Evolutionary conservation across 2,888 invertebrate species (phyloP), one percentile per base, ranked within the genome.

Genomic region (Empis stercorea): DNA sequence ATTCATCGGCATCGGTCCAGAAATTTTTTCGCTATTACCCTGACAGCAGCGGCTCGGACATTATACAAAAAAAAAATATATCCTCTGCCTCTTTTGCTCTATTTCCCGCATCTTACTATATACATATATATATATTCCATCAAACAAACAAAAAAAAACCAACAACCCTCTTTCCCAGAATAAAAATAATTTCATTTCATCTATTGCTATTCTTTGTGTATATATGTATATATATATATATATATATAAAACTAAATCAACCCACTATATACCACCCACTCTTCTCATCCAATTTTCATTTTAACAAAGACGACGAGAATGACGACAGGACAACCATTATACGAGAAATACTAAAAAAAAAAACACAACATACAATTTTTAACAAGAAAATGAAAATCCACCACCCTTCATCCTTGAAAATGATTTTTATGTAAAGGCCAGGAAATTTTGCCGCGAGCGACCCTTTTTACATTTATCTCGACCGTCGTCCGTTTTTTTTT

Each of bases 381-480:
- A 27, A 27, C 23, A 27, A 27, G 23, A 27, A 27, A 27, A 27
- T 27, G n/a, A n/a, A 27, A 27, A 27, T 11, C 16, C 17, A 17
- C 13, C n/a, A n/a, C 16, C 16, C 15, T 14, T 37, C 10, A 27
- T 27, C 37, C 37, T 37, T 37, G 10, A 15, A n/a, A 37, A 15
- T 37, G 23, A 27, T 27, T 27, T n/a, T 27, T 27, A 27, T 27
- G 23, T 27, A 27, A 27, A 27, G 23, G 23, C 23, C 23, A 27
- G 23, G 23, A 27, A 27, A 55, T 55, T 54, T 54, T 53, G 56
- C 56, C 56, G 56, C 56, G 55, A 56, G 56, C 56, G 51, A 56
- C 55, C 55, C 55, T 56, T 56, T 56, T 56, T 55, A 54, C 55
- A 56, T 54, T 55, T 52, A 55, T 56, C 54, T 55, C 54, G 54